Evolutionary conservation across 2,888 invertebrate genomes (phyloP), one percentile per base, ranked within the genome.

Genomic region (Herminia tarsipennalis): DNA sequence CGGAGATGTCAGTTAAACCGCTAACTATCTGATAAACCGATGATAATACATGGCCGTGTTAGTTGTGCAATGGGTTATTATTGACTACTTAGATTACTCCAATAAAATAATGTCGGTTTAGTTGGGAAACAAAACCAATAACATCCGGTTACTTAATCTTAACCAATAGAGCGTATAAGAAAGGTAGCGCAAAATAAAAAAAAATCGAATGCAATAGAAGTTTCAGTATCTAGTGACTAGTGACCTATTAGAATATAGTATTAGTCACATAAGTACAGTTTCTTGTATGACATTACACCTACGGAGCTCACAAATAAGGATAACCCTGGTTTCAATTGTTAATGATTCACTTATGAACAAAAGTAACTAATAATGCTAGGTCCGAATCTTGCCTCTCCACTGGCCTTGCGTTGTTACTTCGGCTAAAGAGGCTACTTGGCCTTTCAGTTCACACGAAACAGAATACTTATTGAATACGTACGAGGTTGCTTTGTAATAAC

Each of bases 131-230:
- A 70, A 76, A 80, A 76, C 76, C 65, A 69, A 75, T 73, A 76
- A 71, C 68, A 77, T 77, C 76, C 78, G 80, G 75, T 86, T 85
- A 79, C 77, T 77, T 81, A 78, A 81, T 73, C 46, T 67, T 65
- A 66, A 44, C 64, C 77, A 78, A 83, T 88, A 71, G 79, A 85
- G 78, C 87, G 78, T 80, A 68, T 67, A 82, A 66, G 71, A 78
- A 72, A 70, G 66, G 69, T 59, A 53, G 44, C 41, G 37, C 24
- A 46, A 47, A 25, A 54, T 30, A 52, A 60, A 53, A 68, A 58
- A 30, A 17, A 54, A 56, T 39, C 35, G 51, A 57, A 56, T 55
- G 47, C 38, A 41, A 49, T 58, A 38, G 13, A 30, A 28, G 14
- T 32, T 40, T 33, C 33, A 27, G 24, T 29, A 10, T n/a, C 13